phyloP scores from a whole-genome alignment of 2,888 invertebrate genomes.

The Abrostola tripartita region DNA sequence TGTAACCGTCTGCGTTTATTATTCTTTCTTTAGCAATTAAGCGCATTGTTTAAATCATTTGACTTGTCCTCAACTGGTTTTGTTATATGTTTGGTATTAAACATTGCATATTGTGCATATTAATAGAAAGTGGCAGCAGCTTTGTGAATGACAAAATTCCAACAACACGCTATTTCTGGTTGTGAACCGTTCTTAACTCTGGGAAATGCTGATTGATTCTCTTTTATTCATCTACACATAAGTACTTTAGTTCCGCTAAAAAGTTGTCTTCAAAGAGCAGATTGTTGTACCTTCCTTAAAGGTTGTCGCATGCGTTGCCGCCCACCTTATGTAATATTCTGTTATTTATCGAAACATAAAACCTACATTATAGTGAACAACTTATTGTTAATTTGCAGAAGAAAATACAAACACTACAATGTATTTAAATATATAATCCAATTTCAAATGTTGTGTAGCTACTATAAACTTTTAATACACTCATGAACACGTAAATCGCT shows the following conservation, averaged over 20 bases:
- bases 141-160: constrained; percentile 6
- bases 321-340: constrained; percentile 30
- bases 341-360: constrained; percentile 20
- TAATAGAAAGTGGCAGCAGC: constrained; percentile 1
- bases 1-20: constrained; percentile 20
- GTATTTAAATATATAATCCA: neutral
- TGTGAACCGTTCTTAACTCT: neutral
- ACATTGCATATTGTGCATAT: constrained; percentile 7
- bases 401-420: constrained; percentile 2
- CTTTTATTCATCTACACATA: too few species aligned
- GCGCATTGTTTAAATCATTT: constrained; percentile 15
- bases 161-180: neutral
- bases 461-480: constrained; percentile 9
- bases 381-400: constrained; percentile 19
- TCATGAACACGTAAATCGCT: constrained; percentile 6
- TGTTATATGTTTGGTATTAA: constrained; percentile 18
- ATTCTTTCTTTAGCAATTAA: constrained; percentile 19
- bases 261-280: too few species aligned
- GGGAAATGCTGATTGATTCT: too few species aligned
- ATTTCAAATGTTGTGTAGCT: constrained; percentile 5
- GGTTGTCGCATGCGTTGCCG: neutral
- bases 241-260: too few species aligned
- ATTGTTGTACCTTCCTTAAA: too few species aligned
- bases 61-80: constrained; percentile 18
- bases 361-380: constrained; percentile 29